These are phyloP conservation scores for Diplosoma virens DNA, from an alignment of 23 tunicate species.

Conservation along the genomic window DNA sequence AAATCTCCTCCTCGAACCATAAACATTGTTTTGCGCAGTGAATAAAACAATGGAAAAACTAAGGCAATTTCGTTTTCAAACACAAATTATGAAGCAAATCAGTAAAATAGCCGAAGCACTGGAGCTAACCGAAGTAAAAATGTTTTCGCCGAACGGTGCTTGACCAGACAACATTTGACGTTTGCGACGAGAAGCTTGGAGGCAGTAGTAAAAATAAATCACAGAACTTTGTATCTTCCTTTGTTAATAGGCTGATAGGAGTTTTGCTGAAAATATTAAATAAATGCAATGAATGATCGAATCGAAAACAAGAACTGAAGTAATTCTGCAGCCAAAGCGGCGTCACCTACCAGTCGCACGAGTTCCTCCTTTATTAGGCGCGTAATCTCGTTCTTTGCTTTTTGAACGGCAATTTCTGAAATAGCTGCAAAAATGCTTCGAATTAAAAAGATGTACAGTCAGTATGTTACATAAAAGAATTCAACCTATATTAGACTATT, in stretches of 20 bases:
- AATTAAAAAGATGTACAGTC: no score
- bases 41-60: no score
- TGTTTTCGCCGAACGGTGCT: no score
- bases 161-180: no score
- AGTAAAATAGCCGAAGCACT: no score
- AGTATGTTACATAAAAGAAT: no score
- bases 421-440: constrained; percentile 46
- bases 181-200: neutral
- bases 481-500: no score
- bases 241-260: constrained; percentile 90
- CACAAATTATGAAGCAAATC: no score
- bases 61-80: no score
- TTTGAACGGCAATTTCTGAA: constrained; percentile 85
- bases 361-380: constrained; percentile 92
- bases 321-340: neutral
- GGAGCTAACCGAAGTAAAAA: no score
- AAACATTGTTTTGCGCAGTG: no score
- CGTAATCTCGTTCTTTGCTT: constrained; percentile 95
- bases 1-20: no score
- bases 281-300: neutral
- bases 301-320: neutral
- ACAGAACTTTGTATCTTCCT: constrained; percentile 85
- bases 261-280: constrained; percentile 65
- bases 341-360: constrained; percentile 62
- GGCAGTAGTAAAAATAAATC: constrained; percentile 4